Base-by-base conservation (phyloP, 2,888 invertebrate genomes). In the Pyrrhosoma nymphula region DNA sequence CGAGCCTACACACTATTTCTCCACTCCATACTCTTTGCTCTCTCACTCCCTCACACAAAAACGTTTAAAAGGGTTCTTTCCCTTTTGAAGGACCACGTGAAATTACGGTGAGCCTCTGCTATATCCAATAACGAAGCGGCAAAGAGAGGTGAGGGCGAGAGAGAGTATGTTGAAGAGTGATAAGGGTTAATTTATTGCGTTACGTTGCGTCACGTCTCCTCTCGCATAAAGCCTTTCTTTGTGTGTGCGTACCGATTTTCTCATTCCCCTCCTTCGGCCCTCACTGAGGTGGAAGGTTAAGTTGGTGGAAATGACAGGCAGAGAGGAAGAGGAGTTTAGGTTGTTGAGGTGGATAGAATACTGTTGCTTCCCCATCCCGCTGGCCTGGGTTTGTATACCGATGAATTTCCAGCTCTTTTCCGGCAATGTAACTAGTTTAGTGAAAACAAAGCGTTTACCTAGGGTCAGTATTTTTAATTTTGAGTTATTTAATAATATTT, bases 41-140 rank as follows among this genome's bases (percentile, higher is more conserved):
- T 20, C 20, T 20, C 60, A 10, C 60, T 20, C 60, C 2, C 16
- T 16, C 16, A 14, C 16, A 60, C 60, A 69, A 26, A 69, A 69
- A 69, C 69, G 69, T 69, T 69, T 69, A 60, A 60, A 20, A 20
- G 60, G 60, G 18, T 3, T 14, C 60, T 12, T 60, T 20, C n/a
- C 69, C 69, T 69, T 69, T 69, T n/a, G n/a, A 69, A 16, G 26
- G n/a, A 26, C 26, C 26, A 12, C 26, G 8, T 12, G 26, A n/a
- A 69, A 69, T 69, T 69, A 69, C 69, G 69, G 26, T n/a, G 26
- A 12, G 69, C 69, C 69, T 60, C 16, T 26, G 69, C 26, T 69
- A 69, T 69, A 69, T n/a, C 69, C n/a, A 69, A 69, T n/a, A 69
- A n/a, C 69, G 69, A 69, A 69, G 69, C 69, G 69, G 26, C 60